A percentile compares a stretch with the other conserved stretches of the same genome.
These are phyloP conservation scores for Acipenser transmontanus DNA, from an alignment of 2,797 vertebrate species.

Conservation along the genomic window DNA sequence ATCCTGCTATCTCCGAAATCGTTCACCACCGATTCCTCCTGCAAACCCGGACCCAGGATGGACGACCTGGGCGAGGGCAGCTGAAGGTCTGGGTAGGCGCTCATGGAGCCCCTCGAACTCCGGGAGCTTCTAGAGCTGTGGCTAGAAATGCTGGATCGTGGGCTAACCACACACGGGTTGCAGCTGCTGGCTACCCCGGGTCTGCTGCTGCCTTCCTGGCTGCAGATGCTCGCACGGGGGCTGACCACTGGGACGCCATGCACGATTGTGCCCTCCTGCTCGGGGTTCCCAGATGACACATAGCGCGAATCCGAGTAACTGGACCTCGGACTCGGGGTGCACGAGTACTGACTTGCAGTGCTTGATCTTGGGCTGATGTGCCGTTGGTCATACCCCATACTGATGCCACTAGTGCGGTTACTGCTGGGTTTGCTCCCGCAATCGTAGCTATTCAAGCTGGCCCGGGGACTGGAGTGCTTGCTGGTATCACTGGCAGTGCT, in stretches of 20 bases:
- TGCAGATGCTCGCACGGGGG: conserved; percentile 69
- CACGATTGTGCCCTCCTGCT: conserved; percentile 55
- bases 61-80: conserved; percentile 77
- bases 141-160: conserved; percentile 90
- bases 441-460: conserved; percentile 82
- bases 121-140: conserved; percentile 82
- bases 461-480: conserved; percentile 80
- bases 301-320: conserved; percentile 72
- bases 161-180: conserved; percentile 57
- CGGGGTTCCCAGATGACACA: conserved; percentile 57
- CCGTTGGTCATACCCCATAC: conserved; percentile 92
- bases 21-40: conserved; percentile 63
- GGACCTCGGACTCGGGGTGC: conserved; percentile 72
- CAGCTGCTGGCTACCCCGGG: conserved; percentile 45
- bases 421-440: conserved; percentile 84
- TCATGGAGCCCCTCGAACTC: conserved; percentile 82
- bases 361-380: conserved; percentile 85
- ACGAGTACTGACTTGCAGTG: conserved; percentile 75
- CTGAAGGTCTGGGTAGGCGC: conserved; percentile 80
- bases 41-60: conserved; percentile 59
- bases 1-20: conserved; percentile 60
- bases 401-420: conserved; percentile 94
- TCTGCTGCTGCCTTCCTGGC: conserved; percentile 60
- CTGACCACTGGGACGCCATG: conserved; percentile 56
- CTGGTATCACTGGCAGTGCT: conserved; percentile 76